Evolutionary conservation across 2,113 vertebrate genomes (phyloP).

Genomic region (Clarias batrachus): DNA sequence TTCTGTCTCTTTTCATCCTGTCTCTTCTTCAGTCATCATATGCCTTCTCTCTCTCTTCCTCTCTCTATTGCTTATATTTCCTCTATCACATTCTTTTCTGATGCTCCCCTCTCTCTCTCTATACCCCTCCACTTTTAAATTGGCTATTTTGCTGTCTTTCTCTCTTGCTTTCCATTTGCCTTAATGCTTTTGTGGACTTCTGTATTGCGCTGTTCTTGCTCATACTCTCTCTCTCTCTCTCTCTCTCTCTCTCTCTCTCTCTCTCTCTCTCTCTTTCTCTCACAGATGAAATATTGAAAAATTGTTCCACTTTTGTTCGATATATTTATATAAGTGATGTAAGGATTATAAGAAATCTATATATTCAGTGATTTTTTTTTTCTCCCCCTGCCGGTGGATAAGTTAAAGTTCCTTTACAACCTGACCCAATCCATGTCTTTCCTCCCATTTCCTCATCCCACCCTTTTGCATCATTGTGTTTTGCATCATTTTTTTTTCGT

Average conservation of each 20-base stretch:
- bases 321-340: slow-evolving; percentile 85
- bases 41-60: slow-evolving; percentile 19
- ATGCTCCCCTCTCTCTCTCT: slow-evolving; percentile 24
- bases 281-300: slow-evolving; percentile 58
- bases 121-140: slow-evolving; percentile 33
- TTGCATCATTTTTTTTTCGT: slow-evolving; percentile 48
- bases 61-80: background rate
- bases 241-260: slow-evolving; percentile 33
- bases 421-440: slow-evolving; percentile 69
- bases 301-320: slow-evolving; percentile 64
- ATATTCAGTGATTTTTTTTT: slow-evolving; percentile 78
- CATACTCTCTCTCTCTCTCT: slow-evolving; percentile 26
- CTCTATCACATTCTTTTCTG: slow-evolving; percentile 1
- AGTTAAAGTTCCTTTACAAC: slow-evolving; percentile 65
- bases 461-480: slow-evolving; percentile 45
- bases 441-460: slow-evolving; percentile 53
- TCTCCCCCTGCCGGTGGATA: slow-evolving; percentile 65
- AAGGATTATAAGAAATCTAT: slow-evolving; percentile 82
- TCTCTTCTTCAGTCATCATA: slow-evolving; percentile 40
- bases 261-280: slow-evolving; percentile 29
- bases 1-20: slow-evolving; percentile 53
- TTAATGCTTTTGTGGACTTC: slow-evolving; percentile 80
- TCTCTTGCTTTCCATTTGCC: slow-evolving; percentile 75
- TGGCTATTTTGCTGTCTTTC: slow-evolving; percentile 48
- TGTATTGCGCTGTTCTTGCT: slow-evolving; percentile 72